Evolutionary conservation across 2,888 invertebrate species (phyloP).

Genomic region (Teinopalpus imperialis): DNA sequence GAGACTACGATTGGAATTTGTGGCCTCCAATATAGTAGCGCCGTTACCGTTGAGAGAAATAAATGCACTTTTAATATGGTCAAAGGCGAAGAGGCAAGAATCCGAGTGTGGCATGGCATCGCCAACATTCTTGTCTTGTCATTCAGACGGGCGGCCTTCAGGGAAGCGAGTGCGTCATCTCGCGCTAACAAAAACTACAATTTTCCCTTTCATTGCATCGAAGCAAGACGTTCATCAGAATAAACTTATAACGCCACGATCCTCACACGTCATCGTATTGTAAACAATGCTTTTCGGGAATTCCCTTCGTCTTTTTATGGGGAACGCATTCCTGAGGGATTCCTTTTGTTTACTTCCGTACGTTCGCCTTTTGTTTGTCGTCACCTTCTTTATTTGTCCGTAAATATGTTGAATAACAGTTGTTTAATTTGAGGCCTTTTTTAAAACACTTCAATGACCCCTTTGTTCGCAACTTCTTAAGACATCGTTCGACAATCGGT

Average conservation of each 20-base stretch:
- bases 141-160: conserved; percentile 47
- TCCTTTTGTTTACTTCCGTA: conserved; percentile 77
- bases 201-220: conserved; percentile 78
- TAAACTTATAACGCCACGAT: conserved; percentile 63
- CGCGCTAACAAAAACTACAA: conserved; percentile 67
- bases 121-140: conserved; percentile 49
- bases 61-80: background rate
- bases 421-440: conserved; percentile 43
- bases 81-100: conserved; percentile 3
- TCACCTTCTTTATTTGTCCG: conserved; percentile 56
- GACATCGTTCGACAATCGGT: background rate
- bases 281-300: conserved; percentile 80
- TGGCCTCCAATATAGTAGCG: too few species aligned
- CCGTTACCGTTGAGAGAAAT: too few species aligned
- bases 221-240: conserved; percentile 55
- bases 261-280: conserved; percentile 52
- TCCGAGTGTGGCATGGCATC: conserved; percentile 26
- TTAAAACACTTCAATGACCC: conserved; percentile 29
- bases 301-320: conserved; percentile 72
- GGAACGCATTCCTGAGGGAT: conserved; percentile 77
- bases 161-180: conserved; percentile 70
- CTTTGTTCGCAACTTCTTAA: conserved; percentile 6
- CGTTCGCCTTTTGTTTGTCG: conserved; percentile 56
- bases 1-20: too few species aligned
- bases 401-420: conserved; percentile 59